Percentiles rank a stretch among this genome's conserved stretches.
Evolutionary conservation across 1,140 invertebrate genomes (phyloP).

Genomic region (Popillia japonica): DNA sequence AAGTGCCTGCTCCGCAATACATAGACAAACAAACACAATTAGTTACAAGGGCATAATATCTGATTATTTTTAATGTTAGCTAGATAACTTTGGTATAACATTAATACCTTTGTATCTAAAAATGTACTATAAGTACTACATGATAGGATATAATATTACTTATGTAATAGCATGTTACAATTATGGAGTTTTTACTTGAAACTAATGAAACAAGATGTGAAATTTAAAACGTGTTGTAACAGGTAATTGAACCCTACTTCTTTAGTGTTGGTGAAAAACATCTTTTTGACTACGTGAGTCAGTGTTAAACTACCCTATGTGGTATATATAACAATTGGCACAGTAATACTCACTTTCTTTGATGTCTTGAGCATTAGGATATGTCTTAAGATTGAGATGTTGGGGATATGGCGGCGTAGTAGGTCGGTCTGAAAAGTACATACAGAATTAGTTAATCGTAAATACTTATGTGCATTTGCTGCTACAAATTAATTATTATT

Average conservation of each 20-base stretch:
- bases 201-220: no score
- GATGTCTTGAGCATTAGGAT: conserved; percentile 77
- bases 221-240: no score
- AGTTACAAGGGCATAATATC: conserved; percentile 41
- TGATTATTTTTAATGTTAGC: no score
- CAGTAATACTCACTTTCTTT: conserved; percentile 79
- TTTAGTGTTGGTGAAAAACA: not conserved
- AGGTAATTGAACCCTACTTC: not conserved
- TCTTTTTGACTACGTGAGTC: no score
- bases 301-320: not conserved
- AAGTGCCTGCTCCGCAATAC: conserved; percentile 54
- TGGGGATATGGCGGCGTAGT: not conserved
- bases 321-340: not conserved
- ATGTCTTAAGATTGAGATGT: conserved; percentile 73
- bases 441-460: not conserved
- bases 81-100: no score
- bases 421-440: not conserved
- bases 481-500: no score
- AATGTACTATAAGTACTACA: no score
- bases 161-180: no score
- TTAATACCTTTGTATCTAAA: no score
- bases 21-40: conserved; percentile 52
- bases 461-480: no score
- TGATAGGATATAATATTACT: no score
- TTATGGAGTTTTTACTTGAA: no score